phyloP scores from a whole-genome alignment of 1,140 invertebrate genomes.

The Bilobella aurantiaca region DNA sequence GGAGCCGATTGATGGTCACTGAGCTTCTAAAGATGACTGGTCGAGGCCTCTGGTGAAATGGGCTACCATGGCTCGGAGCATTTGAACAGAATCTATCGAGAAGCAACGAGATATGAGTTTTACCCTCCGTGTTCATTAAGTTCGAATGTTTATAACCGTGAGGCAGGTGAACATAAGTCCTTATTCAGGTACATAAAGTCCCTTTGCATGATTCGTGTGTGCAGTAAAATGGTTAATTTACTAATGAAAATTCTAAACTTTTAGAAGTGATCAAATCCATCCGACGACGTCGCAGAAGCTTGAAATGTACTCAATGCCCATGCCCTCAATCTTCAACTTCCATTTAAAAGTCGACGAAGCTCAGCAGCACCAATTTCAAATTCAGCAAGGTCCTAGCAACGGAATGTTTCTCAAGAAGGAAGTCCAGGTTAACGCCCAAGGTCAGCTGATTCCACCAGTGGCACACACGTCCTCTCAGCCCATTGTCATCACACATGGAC shows the following conservation, averaged over 20 bases:
- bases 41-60: neutral
- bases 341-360: neutral
- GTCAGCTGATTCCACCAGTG: neutral
- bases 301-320: constrained; percentile 1
- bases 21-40: neutral
- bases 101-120: neutral
- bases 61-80: neutral
- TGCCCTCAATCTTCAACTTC: constrained; percentile 1
- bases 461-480: neutral
- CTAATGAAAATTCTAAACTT: too few relatives aligned
- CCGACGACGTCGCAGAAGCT: neutral
- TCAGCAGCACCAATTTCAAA: neutral
- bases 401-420: neutral
- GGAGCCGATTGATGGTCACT: too few relatives aligned
- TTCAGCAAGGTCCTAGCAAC: neutral
- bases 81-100: neutral
- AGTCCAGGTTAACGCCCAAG: neutral
- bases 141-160: neutral
- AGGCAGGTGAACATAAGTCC: neutral
- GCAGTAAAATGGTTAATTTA: too few relatives aligned
- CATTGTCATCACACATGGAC: neutral
- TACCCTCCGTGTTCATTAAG: neutral
- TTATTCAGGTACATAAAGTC: neutral
- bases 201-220: too few relatives aligned
- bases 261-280: neutral